These are phyloP conservation scores for Conus betulinus DNA, from an alignment of 1,140 invertebrate genomes.

Conservation along the genomic window DNA sequence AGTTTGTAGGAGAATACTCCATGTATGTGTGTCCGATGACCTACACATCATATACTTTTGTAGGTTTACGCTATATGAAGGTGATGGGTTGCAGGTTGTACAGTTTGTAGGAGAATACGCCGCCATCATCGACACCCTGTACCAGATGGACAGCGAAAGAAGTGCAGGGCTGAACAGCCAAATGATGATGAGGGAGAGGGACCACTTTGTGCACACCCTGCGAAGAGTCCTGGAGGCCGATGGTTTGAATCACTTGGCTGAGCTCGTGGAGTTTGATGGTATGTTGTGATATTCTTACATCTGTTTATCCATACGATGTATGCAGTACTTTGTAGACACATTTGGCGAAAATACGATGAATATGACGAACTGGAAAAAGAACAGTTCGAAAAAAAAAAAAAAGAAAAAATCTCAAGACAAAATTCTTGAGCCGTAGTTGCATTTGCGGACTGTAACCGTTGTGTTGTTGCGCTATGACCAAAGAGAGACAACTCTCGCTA, in stretches of 20 bases:
- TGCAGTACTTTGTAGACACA: neutral
- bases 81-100: neutral
- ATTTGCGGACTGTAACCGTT: neutral
- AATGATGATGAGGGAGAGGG: neutral
- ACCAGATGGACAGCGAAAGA: neutral
- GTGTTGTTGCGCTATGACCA: neutral
- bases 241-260: neutral
- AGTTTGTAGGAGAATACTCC: no score
- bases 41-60: no score
- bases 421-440: neutral
- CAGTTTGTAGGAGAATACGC: conserved; percentile 11
- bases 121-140: neutral
- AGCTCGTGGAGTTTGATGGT: neutral
- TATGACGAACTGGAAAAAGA: no score
- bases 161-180: neutral
- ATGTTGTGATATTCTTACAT: neutral
- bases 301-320: neutral
- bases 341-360: no score
- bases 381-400: no score
- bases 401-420: no score
- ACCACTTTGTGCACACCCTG: neutral
- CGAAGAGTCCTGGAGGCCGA: neutral
- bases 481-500: no score
- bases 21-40: no score
- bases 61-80: no score